Percentiles rank a stretch among this genome's conserved stretches.
Evolutionary conservation across 2,113 vertebrate genomes (phyloP).

Genomic region (Natator depressus): DNA sequence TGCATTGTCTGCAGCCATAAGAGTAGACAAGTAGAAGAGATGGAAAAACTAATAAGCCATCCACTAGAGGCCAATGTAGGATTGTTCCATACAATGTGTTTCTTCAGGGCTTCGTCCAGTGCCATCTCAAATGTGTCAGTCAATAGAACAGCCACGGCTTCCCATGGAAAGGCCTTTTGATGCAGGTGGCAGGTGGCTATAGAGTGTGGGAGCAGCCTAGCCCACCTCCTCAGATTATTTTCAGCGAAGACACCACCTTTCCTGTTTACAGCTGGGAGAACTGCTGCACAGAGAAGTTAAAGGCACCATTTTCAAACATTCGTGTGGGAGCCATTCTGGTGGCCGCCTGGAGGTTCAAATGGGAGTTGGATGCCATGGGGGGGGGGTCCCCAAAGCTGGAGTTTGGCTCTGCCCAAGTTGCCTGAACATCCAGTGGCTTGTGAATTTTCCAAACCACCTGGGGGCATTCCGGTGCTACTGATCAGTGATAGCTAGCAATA

Average conservation of each 20-base stretch:
- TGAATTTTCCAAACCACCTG: not conserved
- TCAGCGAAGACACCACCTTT: not conserved
- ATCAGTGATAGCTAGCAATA: not conserved
- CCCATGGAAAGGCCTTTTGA: rapidly evolving
- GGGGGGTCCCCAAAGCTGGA: not conserved
- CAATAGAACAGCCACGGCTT: not conserved
- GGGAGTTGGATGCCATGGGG: not conserved
- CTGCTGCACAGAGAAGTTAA: not conserved
- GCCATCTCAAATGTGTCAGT: not conserved
- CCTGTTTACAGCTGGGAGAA: not conserved
- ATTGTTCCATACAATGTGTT: not conserved
- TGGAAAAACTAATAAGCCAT: not conserved
- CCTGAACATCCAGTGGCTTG: not conserved
- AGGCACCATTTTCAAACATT: not conserved
- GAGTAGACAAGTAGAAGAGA: not conserved
- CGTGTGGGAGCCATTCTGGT: not conserved
- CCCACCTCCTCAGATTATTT: not conserved
- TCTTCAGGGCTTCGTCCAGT: not conserved
- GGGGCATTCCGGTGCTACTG: not conserved
- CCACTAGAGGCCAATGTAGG: not conserved
- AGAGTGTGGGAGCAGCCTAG: not conserved
- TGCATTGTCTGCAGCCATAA: not conserved
- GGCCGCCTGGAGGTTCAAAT: not conserved
- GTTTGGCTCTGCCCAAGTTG: not conserved
- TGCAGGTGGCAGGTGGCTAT: not conserved